A percentile compares a stretch with the other conserved stretches of the same genome.
These are phyloP conservation scores for Podarcis cretensis DNA, from an alignment of 2,113 vertebrate genomes.

Conservation along the genomic window DNA sequence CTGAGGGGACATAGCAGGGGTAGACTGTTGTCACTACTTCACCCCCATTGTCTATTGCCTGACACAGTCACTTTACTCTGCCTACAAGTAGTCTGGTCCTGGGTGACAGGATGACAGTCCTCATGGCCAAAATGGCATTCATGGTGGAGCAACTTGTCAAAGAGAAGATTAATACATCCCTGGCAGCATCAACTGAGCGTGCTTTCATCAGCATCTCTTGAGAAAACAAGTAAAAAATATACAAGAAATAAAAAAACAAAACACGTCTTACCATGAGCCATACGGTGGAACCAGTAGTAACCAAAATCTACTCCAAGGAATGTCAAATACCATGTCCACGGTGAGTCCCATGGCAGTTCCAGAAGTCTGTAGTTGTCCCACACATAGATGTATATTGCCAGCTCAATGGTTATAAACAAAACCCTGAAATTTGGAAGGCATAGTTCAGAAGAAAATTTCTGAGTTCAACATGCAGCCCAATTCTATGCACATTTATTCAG, in stretches of 20 bases:
- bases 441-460: slow-evolving; percentile 13
- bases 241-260: background rate
- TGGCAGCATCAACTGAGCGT: background rate
- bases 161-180: background rate
- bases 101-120: background rate
- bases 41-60: no score
- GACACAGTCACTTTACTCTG: background rate
- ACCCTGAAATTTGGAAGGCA: slow-evolving; percentile 73
- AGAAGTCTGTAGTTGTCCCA: slow-evolving; percentile 87
- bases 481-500: slow-evolving; percentile 4
- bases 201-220: background rate
- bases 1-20: no score
- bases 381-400: slow-evolving; percentile 85
- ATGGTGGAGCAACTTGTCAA: background rate
- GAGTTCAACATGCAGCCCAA: background rate
- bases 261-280: slow-evolving; percentile 83
- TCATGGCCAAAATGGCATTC: background rate
- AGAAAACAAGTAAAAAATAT: background rate
- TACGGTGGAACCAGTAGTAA: slow-evolving; percentile 93
- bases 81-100: background rate
- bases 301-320: slow-evolving; percentile 89
- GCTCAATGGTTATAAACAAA: slow-evolving; percentile 83
- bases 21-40: no score
- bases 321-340: slow-evolving; percentile 91
- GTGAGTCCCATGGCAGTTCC: slow-evolving; percentile 88